Evolutionary conservation across 2,113 vertebrate species (phyloP).

Genomic region (Chelonoidis abingdonii): DNA sequence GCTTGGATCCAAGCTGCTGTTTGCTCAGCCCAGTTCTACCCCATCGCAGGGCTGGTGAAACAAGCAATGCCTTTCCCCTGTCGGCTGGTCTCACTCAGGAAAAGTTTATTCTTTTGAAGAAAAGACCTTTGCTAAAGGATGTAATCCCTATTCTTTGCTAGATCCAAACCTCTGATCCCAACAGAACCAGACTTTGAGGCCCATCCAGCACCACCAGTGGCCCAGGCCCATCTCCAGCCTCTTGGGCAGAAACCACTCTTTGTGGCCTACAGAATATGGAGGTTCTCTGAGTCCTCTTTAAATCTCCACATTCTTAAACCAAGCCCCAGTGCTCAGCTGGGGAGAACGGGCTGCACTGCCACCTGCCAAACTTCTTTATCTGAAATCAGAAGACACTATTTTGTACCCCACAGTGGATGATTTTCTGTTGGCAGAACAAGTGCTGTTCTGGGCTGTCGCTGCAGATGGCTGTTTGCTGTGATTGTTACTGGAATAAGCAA

Average conservation of each 20-base stretch:
- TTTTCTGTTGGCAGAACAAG: background rate
- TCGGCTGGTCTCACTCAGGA: background rate
- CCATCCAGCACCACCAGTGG: background rate
- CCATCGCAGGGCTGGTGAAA: background rate
- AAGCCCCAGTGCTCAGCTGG: background rate
- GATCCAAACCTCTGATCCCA: background rate
- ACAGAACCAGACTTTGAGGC: too few relatives aligned
- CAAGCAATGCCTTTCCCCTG: background rate
- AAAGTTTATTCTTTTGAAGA: too few relatives aligned
- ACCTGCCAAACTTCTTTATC: background rate
- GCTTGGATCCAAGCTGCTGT: background rate
- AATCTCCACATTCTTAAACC: background rate
- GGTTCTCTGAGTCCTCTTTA: background rate
- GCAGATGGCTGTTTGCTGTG: background rate
- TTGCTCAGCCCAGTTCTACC: accelerated
- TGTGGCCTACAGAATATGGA: background rate
- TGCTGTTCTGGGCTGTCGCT: background rate
- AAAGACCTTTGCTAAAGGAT: background rate
- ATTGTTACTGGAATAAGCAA: background rate
- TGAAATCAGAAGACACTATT: background rate
- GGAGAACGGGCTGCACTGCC: background rate
- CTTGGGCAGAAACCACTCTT: background rate
- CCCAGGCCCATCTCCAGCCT: background rate
- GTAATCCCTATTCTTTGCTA: background rate
- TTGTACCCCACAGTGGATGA: background rate